Conservation (phyloP, 1,140 invertebrate genomes). For the Diorhabda carinulata region DNA sequence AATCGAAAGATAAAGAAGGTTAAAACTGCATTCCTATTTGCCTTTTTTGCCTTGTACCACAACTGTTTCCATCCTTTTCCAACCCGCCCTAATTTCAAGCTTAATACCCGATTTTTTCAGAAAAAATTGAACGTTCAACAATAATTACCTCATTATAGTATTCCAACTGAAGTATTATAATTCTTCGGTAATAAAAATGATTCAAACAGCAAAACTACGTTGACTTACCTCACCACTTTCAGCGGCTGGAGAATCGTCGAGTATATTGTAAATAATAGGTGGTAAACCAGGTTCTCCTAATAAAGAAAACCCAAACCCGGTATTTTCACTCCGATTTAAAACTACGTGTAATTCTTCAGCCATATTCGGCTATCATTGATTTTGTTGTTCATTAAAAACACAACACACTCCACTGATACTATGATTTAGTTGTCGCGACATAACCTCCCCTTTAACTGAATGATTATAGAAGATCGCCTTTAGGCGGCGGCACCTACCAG, state of each 20-base stretch:
- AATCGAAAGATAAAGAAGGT: slow-evolving; percentile 12
- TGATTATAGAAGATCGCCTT: slow-evolving; percentile 19
- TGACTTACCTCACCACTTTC: slow-evolving; percentile 79
- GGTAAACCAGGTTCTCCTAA: slow-evolving; percentile 82
- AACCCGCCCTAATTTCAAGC: slow-evolving; percentile 5
- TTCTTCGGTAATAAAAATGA: neutral
- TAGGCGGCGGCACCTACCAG: slow-evolving; percentile 28
- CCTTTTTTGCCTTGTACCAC: slow-evolving; percentile 9
- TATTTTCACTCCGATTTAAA: slow-evolving; percentile 74
- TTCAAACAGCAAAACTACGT: slow-evolving; percentile 20
- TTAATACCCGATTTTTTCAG: neutral
- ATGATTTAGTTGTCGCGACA: slow-evolving; percentile 38
- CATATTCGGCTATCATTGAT: slow-evolving; percentile 60
- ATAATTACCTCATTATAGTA: neutral
- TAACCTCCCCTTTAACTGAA: slow-evolving; percentile 40
- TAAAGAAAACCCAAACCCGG: slow-evolving; percentile 83
- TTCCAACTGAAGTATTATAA: neutral
- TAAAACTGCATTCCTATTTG: slow-evolving; percentile 23
- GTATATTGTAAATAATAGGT: slow-evolving; percentile 87
- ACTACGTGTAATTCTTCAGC: slow-evolving; percentile 82
- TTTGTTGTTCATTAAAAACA: slow-evolving; percentile 29
- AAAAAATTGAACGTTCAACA: neutral
- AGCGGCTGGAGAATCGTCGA: slow-evolving; percentile 86
- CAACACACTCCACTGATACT: slow-evolving; percentile 28
- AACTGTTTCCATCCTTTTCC: slow-evolving; percentile 5